Base-by-base conservation (phyloP, 1,140 invertebrate genomes). In the Drosophila nigrodunni region DNA sequence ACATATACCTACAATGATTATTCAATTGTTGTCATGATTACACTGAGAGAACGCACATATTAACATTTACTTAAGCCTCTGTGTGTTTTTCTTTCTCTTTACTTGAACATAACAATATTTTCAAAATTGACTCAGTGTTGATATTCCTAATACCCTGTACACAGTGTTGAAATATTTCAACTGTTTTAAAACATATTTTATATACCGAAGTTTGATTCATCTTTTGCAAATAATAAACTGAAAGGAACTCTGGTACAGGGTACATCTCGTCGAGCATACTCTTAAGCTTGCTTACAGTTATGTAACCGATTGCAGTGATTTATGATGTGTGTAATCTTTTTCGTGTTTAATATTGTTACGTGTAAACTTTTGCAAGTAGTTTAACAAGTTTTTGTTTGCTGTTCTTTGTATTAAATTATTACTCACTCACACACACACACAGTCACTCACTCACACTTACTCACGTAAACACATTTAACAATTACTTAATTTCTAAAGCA, bases 61-160 rank as follows among this genome's bases (percentile, higher is more conserved):
- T 70, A 87, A 79, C 79, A 88, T 74, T 77, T 74, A 83, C 67
- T 80, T 80, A 88, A 58, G 62, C 64, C 50, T 66, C 43, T 2
- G 11, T 37, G 37, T 11, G 37, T 57, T 13, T 35, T 50, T 13
- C 2, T 70, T 5, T 35, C 30, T 25, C 25, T 25, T 30, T 44
- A 15, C 34, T 37, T 64, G 10, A 49, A 39, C 2, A 3, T 37
- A 43, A 11, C 34, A 30, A 30, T 21, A 62, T 64, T 75, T 86
- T 43, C 82, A 74, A 75, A 89, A 89, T 89, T 88, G 85, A 85
- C 85, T 30, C 25, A 30, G 25, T 30, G 25, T 30, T 30, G 25
- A 30, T 30, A 30, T 30, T 30, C 25, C 25, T 30, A 30, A 6
- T 30, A 30, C 25, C 25, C 25, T 30, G 25, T 30, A 30, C 6